phyloP scores from a whole-genome alignment of 2,797 vertebrate genomes.

The Labroides dimidiatus region DNA sequence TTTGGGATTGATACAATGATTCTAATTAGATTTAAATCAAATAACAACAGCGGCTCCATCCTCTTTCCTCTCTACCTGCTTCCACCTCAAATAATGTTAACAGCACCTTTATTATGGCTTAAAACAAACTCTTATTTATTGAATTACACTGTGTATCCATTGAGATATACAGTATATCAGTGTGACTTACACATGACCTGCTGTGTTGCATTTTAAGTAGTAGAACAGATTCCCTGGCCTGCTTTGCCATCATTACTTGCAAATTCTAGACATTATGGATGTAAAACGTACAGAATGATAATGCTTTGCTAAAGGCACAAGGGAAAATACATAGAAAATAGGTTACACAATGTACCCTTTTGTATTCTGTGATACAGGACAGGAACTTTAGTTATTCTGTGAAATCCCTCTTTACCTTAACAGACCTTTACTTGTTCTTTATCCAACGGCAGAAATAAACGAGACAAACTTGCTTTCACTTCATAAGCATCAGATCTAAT shows the following conservation, averaged over 20 bases:
- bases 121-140: conserved; percentile 36
- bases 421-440: neutral
- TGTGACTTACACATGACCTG: conserved; percentile 34
- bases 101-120: conserved; percentile 25
- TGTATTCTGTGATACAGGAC: neutral
- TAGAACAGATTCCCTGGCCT: conserved; percentile 18
- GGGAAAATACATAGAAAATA: neutral
- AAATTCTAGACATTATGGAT: conserved; percentile 30
- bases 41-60: conserved; percentile 15
- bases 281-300: conserved; percentile 9
- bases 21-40: neutral
- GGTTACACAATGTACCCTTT: no score
- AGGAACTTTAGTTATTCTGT: neutral
- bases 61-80: conserved; percentile 6
- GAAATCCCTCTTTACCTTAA: conserved; percentile 9
- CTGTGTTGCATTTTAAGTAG: conserved; percentile 31
- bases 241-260: conserved; percentile 1
- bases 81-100: conserved; percentile 27
- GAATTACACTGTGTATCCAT: conserved; percentile 32
- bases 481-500: no score
- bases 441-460: neutral
- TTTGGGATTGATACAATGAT: conserved; percentile 6
- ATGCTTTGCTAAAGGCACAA: neutral
- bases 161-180: conserved; percentile 11
- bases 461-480: neutral